Base-by-base conservation (phyloP, 2,888 invertebrate genomes). In the Polietes domitor region DNA sequence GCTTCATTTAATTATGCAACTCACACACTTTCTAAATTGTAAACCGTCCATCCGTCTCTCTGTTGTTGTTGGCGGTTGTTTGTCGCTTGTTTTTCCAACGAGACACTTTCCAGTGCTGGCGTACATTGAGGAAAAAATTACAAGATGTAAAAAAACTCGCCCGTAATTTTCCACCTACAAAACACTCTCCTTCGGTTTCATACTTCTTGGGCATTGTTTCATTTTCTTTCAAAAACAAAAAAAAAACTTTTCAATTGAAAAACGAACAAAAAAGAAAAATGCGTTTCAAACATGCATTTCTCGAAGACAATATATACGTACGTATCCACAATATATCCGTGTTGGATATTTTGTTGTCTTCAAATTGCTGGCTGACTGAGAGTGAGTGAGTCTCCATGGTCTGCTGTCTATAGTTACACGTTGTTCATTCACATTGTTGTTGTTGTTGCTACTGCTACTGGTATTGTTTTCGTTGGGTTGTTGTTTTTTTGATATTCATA, bases 11-110 rank as follows among this genome's bases (percentile, higher is more conserved):
- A 80, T 80, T 80, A 80, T 80, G 80, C 80, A 80, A 80, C 75
- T 80, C 80, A 76, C 80, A 80, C 63, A 80, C 75, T 80, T 80
- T 80, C 80, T 80, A 72, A 24, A 55, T 26, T 58, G 24, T 43
- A 73, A 7, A n/a, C n/a, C 32, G 28, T 28, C 17, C 28, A 17
- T 28, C 28, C 7, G n/a, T 15, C 28, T 1, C n/a, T n/a, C 61
- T 32, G 28, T 32, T n/a, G n/a, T n/a, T n/a, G n/a, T n/a, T n/a
- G n/a, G n/a, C n/a, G n/a, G n/a, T 15, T 28, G 32, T 32, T 7
- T 15, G n/a, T 15, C 58, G 9, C 26, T 58, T 58, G 19, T n/a
- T n/a, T 28, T 73, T 73, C 21, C 15, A 43, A 41, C 58, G 43
- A 58, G 58, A 72, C 55, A 55, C 17, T 72, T 72, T 72, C 53